Base-by-base conservation (phyloP, 2,797 vertebrate genomes). In the Semotilus atromaculatus region DNA sequence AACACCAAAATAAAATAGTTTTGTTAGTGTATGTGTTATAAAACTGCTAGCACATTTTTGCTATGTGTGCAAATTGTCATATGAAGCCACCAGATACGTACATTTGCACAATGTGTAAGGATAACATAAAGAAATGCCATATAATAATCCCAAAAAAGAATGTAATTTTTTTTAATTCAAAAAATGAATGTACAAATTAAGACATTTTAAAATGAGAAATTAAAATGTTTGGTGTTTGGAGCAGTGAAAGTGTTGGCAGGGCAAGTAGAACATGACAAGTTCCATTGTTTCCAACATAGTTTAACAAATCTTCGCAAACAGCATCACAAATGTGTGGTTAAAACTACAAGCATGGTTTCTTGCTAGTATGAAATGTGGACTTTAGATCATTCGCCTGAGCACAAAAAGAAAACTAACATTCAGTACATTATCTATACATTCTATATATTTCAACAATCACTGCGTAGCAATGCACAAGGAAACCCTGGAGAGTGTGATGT, bases 171-270 rank as follows among this genome's bases (percentile, higher is more conserved):
- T 4, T 0, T 4, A 23, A 10, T 23, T 2, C n/a, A n/a, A 11
- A 21, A 11, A 58, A n/a, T 1, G 8, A 3, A 58, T 58, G 23
- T n/a, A 58, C 55, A 60, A 60, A 60, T 60, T 26, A 11, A 43
- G 23, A n/a, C 10, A 1, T n/a, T 23, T 58, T n/a, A n/a, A 58
- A 55, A n/a, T 58, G 53, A 10, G 9, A 58, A 58, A 55, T 21
- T 0, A 0, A 0, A 0, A 0, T 1, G 11, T 5, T 11, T 26
- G 23, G 23, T 58, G 55, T 58, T n/a, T 1, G 23, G 9, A 11
- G 9, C 55, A 55, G 53, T 23, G 53, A 23, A 23, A 23, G 23
- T 55, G 9, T 58, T 58, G 23, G 23, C 9, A n/a, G 23, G 55
- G 4, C 23, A 58, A n/a, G 55, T n/a, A n/a, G 8, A n/a, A 4